These are phyloP conservation scores for Syrmaticus mikado DNA, from an alignment of 2,113 vertebrate species.

Conservation along the genomic window DNA sequence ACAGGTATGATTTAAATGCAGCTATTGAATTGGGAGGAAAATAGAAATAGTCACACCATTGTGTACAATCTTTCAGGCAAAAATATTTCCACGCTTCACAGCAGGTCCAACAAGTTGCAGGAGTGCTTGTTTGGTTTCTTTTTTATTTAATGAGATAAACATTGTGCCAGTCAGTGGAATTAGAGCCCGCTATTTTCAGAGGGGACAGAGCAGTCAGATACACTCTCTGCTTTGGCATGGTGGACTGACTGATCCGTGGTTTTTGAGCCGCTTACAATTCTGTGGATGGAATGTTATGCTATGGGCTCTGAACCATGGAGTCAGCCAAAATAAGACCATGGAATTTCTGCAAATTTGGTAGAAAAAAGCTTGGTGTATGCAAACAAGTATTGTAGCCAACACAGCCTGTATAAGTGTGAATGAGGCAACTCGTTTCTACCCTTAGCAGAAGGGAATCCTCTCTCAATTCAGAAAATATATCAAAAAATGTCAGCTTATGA, in stretches of 20 bases:
- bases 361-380: neutral
- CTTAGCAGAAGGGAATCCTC: neutral
- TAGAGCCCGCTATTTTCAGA: neutral
- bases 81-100: neutral
- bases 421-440: neutral
- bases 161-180: neutral
- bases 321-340: neutral
- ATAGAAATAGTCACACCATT: neutral
- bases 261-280: neutral
- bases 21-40: neutral
- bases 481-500: neutral
- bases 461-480: neutral
- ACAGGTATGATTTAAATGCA: neutral
- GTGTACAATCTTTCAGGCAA: neutral
- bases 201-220: neutral
- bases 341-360: neutral
- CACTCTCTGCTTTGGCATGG: neutral
- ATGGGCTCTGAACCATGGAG: neutral
- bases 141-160: neutral
- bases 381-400: neutral
- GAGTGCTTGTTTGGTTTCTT: neutral
- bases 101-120: neutral
- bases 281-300: neutral
- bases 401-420: fast-evolving
- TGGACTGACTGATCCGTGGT: neutral